Evolutionary conservation across 2,797 vertebrate species (phyloP), one percentile per base, ranked within the genome.

Genomic region (Rhincodon typus): DNA sequence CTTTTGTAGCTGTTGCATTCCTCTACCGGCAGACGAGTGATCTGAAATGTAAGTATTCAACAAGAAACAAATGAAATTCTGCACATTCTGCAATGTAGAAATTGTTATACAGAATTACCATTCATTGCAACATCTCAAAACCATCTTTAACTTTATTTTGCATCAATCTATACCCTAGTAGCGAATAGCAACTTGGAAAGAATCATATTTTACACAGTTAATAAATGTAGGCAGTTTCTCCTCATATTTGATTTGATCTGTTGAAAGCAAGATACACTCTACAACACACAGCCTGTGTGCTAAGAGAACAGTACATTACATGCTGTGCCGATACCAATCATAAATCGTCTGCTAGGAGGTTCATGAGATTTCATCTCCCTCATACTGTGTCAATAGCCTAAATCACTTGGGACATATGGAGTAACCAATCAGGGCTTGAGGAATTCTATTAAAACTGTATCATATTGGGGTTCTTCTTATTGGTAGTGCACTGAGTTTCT

Each of bases 1-100:
- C 98, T 98, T 0, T 57, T 96, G 96, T 98, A 97, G 57, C 97
- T 97, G 88, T 97, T 96, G 97, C 99, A 99, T 95, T 98, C 97
- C 97, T 99, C 99, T 95, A 99, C 98, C 0, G 99, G 98, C 10
- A 99, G 97, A 95, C 97, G 98, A 96, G 98, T 98, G 96, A 99
- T 98, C 99, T 99, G 96, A 7, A 96, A 96, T 95, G 95, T 34
- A 96, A 96, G 72, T 94, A 19, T 93, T 77, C 50, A 95, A 53
- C 7, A 34, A 17, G 95, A 69, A 86, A 96, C 67, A 62, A 96
- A 95, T 96, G 95, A 97, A 96, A 95, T 95, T 87, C 96, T 96
- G 96, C 96, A 96, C 84, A 96, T 96, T 96, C 95, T 97, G 97
- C 97, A 96, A 96, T 95, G 96, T 96, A 96, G 96, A 97, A 53